Conservation (phyloP, 1,140 invertebrate species). For the Andricus grossulariae region DNA sequence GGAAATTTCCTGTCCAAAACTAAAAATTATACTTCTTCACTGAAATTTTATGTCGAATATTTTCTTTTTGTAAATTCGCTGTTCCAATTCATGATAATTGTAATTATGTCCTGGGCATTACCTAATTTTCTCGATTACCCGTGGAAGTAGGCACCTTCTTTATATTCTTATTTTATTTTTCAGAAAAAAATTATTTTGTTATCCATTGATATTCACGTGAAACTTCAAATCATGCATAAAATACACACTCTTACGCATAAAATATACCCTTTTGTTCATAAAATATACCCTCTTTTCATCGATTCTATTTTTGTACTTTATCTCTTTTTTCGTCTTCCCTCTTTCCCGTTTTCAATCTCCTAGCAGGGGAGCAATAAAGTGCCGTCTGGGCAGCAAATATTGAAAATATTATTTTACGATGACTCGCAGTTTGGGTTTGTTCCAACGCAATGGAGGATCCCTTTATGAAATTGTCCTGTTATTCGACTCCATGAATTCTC, state of each 20-base stretch:
- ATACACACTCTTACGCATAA: no score
- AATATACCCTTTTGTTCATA: neutral
- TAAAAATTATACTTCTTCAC: no score
- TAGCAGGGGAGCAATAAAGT: conserved; percentile 30
- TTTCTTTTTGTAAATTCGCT: no score
- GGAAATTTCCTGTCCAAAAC: no score
- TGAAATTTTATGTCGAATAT: no score
- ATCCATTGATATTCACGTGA: neutral
- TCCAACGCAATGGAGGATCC: conserved; percentile 36
- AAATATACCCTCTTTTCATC: neutral
- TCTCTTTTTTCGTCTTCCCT: neutral
- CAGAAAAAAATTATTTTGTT: neutral
- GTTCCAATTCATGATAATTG: no score
- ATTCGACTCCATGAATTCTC: conserved; percentile 41
- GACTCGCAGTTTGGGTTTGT: conserved; percentile 47
- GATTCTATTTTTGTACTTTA: neutral
- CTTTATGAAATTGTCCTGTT: conserved; percentile 34
- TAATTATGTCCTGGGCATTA: no score
- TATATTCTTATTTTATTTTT: neutral
- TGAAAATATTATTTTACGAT: conserved; percentile 58
- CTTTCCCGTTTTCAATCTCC: conserved; percentile 22
- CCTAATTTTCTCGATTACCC: no score
- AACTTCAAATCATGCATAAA: conserved; percentile 18
- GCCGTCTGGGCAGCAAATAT: conserved; percentile 44
- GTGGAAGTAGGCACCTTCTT: no score